Evolutionary conservation across 2,113 vertebrate species (phyloP).

Genomic region (Numida meleagris): DNA sequence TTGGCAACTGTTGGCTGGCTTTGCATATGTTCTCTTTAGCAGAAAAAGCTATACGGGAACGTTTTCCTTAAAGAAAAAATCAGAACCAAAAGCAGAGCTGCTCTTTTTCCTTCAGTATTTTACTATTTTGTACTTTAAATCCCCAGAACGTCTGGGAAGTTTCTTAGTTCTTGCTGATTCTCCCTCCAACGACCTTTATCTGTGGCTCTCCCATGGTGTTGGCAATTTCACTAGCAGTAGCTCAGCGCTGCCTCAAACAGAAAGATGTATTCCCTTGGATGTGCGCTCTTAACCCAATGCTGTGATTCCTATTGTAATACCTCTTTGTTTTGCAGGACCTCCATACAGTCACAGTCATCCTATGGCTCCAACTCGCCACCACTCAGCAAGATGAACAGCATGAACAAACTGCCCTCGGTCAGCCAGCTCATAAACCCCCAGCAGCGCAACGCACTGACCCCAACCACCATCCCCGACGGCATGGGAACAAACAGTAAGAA

Average conservation of each 20-base stretch:
- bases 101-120: neutral
- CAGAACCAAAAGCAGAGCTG: neutral
- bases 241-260: neutral
- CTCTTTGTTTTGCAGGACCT: constrained; percentile 82
- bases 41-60: neutral
- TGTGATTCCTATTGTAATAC: neutral
- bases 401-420: constrained; percentile 99
- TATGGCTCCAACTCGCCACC: constrained; percentile 92
- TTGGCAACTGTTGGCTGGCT: neutral
- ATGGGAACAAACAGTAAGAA: constrained; percentile 95
- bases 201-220: accelerated
- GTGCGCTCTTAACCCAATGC: accelerated
- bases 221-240: neutral
- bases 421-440: constrained; percentile 99
- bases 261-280: neutral
- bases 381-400: constrained; percentile 88
- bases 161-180: neutral
- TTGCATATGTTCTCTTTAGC: neutral
- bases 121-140: neutral
- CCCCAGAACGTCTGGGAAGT: neutral
- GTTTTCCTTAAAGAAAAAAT: neutral
- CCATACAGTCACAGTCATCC: constrained; percentile 87
- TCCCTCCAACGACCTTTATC: neutral
- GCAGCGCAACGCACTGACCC: constrained; percentile 94
- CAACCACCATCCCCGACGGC: constrained; percentile 89